These are phyloP conservation scores for Rhinoraja longicauda DNA, from an alignment of 2,797 vertebrate species.

Conservation along the genomic window DNA sequence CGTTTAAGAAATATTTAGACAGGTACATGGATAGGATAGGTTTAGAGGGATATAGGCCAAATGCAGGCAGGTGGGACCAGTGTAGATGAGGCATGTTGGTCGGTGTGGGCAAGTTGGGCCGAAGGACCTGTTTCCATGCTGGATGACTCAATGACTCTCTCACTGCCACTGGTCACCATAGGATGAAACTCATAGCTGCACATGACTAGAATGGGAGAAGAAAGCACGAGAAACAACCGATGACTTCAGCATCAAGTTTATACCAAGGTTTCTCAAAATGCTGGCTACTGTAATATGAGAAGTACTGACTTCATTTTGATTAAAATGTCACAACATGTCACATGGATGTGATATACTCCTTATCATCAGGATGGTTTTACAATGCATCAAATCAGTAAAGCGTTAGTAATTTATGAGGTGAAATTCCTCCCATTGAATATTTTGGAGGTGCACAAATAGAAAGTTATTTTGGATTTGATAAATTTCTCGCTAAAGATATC, in stretches of 20 bases:
- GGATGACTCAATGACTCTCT: too few relatives aligned
- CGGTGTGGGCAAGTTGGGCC: too few relatives aligned
- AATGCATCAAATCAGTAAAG: background rate
- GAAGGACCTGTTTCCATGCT: too few relatives aligned
- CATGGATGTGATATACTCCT: background rate
- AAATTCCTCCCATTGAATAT: background rate
- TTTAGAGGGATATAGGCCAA: too few relatives aligned
- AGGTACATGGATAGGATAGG: too few relatives aligned
- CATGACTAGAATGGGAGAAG: background rate
- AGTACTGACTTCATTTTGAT: background rate
- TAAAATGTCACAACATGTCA: background rate
- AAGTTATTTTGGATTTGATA: background rate
- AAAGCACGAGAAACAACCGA: background rate
- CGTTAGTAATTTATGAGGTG: background rate
- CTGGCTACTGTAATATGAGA: background rate
- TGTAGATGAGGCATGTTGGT: too few relatives aligned
- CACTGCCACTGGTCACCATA: too few relatives aligned
- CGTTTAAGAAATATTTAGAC: too few relatives aligned
- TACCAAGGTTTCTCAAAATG: background rate
- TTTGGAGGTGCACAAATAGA: background rate
- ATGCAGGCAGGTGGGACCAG: too few relatives aligned
- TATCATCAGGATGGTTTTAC: background rate
- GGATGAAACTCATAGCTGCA: background rate
- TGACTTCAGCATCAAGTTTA: background rate
- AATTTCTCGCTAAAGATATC: background rate